Conservation (phyloP, 64 coral and sea anemone species). For the Pocillopora verrucosa region DNA sequence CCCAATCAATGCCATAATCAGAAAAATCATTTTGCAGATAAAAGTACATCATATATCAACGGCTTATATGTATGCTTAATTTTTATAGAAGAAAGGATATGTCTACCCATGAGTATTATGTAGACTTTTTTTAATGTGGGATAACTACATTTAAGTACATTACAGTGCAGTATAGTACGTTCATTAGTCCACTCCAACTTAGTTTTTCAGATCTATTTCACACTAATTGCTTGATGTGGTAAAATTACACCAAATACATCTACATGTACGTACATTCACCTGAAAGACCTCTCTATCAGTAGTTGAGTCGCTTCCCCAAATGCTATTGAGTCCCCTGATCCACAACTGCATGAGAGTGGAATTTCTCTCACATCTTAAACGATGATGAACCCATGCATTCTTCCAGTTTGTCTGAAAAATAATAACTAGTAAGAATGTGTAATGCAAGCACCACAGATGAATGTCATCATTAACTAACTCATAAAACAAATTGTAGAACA, state of each 20-base stretch:
- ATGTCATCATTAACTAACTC: constrained; percentile 32
- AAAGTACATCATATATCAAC: too few species aligned
- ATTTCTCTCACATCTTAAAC: constrained; percentile 27
- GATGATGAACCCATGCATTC: constrained; percentile 61
- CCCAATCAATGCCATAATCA: constrained; percentile 56
- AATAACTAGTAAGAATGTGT: constrained; percentile 51
- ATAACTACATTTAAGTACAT: too few species aligned
- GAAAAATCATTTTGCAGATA: constrained; percentile 30
- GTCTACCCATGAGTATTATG: too few species aligned
- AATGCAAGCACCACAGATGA: constrained; percentile 61
- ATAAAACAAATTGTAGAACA: constrained; percentile 52
- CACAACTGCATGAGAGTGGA: constrained; percentile 12
- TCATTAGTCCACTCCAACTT: too few species aligned
- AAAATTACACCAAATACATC: too few species aligned
- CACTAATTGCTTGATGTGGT: too few species aligned
- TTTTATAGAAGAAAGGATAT: too few species aligned
- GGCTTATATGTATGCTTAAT: too few species aligned
- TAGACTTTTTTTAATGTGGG: too few species aligned
- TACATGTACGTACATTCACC: too few species aligned
- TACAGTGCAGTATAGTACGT: too few species aligned
- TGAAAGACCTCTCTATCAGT: constrained; percentile 23
- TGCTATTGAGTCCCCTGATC: constrained; percentile 38
- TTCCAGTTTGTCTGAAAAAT: constrained; percentile 43
- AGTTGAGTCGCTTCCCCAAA: neutral
- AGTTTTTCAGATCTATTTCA: too few species aligned